Percentiles rank a stretch among this genome's conserved stretches.
Evolutionary conservation across 1,140 invertebrate genomes (phyloP).

Genomic region (Acarapis woodi): DNA sequence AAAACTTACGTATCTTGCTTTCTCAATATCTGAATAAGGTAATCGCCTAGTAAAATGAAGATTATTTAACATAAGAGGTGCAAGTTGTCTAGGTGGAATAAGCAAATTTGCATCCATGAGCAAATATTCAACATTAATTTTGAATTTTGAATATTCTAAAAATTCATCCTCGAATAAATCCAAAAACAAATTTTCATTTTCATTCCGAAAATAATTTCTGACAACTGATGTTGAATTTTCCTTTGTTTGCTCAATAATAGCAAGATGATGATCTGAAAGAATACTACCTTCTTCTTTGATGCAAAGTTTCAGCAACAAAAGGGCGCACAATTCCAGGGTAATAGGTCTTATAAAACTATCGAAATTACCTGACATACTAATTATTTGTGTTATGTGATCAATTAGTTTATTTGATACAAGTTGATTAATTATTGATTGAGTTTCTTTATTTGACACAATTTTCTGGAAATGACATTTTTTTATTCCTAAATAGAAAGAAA

Average conservation of each 20-base stretch:
- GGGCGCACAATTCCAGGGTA: constrained; percentile 58
- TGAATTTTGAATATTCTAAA: constrained; percentile 56
- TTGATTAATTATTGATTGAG: too few relatives aligned
- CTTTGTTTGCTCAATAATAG: constrained; percentile 39
- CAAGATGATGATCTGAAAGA: constrained; percentile 30
- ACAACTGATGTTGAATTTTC: constrained; percentile 57
- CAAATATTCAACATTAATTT: constrained; percentile 65
- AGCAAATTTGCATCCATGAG: constrained; percentile 90
- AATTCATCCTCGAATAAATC: constrained; percentile 97
- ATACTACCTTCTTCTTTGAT: constrained; percentile 18
- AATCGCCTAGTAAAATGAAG: constrained; percentile 77
- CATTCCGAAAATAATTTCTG: constrained; percentile 81
- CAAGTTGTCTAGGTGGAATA: constrained; percentile 63
- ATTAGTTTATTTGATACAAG: too few relatives aligned
- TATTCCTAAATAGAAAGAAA: too few relatives aligned
- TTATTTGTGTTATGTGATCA: too few relatives aligned
- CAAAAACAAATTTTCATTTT: constrained; percentile 61
- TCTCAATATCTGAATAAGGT: constrained; percentile 84
- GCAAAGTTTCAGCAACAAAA: constrained; percentile 32
- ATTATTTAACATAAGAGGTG: constrained; percentile 51
- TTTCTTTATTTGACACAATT: too few relatives aligned
- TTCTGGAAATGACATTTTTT: too few relatives aligned
- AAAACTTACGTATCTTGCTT: constrained; percentile 35
- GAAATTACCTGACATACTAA: too few relatives aligned
- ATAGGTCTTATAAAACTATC: constrained; percentile 48